phyloP scores from a whole-genome alignment of 2,113 vertebrate genomes.

The Carassius carassius region DNA sequence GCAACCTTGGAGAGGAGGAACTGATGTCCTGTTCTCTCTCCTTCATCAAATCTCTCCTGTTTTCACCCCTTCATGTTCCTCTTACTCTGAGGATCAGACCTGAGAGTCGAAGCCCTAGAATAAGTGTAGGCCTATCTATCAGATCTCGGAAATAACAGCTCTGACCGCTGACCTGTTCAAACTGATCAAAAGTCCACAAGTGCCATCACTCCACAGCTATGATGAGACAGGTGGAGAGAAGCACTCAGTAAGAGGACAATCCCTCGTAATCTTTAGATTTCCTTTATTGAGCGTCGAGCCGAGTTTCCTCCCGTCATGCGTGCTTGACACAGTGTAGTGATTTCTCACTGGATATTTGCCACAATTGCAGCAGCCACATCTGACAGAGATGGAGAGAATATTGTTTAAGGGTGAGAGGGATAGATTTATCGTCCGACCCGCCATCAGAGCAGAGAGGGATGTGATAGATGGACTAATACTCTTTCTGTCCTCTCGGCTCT shows the following conservation, averaged over 20 bases:
- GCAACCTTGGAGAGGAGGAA: neutral
- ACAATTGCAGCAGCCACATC: slow-evolving; percentile 64
- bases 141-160: neutral
- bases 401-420: slow-evolving; percentile 75
- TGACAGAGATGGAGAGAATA: slow-evolving; percentile 72
- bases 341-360: slow-evolving; percentile 73
- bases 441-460: slow-evolving; percentile 64
- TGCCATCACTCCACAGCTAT: slow-evolving; percentile 10
- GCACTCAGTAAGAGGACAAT: slow-evolving; percentile 10
- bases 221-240: slow-evolving; percentile 19
- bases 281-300: slow-evolving; percentile 38
- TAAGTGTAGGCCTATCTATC: slow-evolving; percentile 3
- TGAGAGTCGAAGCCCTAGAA: neutral
- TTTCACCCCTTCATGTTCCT: slow-evolving; percentile 1
- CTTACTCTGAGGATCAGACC: neutral
- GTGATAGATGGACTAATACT: slow-evolving; percentile 71
- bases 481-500: slow-evolving; percentile 66
- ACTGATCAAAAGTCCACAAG: slow-evolving; percentile 28
- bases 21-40: neutral
- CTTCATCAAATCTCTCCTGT: neutral
- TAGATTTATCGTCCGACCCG: slow-evolving; percentile 73
- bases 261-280: slow-evolving; percentile 42
- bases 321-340: slow-evolving; percentile 40
- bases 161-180: slow-evolving; percentile 6
- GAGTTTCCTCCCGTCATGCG: slow-evolving; percentile 42